Base-by-base conservation (phyloP, 2,797 vertebrate species). In the Eupleurogrammus muticus region DNA sequence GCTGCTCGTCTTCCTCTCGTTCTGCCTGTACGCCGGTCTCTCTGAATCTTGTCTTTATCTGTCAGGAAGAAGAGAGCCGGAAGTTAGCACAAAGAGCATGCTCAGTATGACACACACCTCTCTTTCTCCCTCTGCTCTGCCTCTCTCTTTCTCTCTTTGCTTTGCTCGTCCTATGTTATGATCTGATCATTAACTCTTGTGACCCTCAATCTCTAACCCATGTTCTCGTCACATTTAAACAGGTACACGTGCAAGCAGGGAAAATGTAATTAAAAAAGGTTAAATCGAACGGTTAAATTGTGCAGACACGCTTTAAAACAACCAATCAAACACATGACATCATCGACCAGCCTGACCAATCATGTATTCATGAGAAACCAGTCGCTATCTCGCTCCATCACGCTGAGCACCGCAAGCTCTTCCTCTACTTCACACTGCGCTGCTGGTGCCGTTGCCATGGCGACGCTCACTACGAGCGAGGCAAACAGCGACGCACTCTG, bases 71-170 rank as follows among this genome's bases (percentile, higher is more conserved):
- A 85, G 75, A 90, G 86, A 90, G 89, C 89, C 93, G 93, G 92
- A 95, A 94, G 93, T 94, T 80, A 93, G 34, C 84, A 84, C 84
- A 89, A 76, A 83, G 86, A 92, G 92, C 92, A 91, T 91, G 93
- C 92, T 91, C 92, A 89, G 90, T 88, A 65, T 75, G 73, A 87
- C 89, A 86, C 84, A 60, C 71, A 44, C 75, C 69, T 66, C 73
- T 58, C 76, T 36, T 32, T 50, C 52, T 49, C 40, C 38, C 54
- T 23, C 23, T 42, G 38, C 49, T 36, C 32, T 20, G 38, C 66
- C 60, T 56, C 63, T 16, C 20, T 32, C 61, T 38, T n/a, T 50
- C n/a, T 51, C 5, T 5, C 47, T 71, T 40, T 53, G 32, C 40
- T 73, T 47, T 53, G 44, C 77, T 79, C 78, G 66, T 77, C 75